A percentile compares a stretch with the other conserved stretches of the same genome.
These are phyloP conservation scores for Phymorhynchus buccinoides DNA, from an alignment of 1,140 invertebrate genomes.

Conservation along the genomic window DNA sequence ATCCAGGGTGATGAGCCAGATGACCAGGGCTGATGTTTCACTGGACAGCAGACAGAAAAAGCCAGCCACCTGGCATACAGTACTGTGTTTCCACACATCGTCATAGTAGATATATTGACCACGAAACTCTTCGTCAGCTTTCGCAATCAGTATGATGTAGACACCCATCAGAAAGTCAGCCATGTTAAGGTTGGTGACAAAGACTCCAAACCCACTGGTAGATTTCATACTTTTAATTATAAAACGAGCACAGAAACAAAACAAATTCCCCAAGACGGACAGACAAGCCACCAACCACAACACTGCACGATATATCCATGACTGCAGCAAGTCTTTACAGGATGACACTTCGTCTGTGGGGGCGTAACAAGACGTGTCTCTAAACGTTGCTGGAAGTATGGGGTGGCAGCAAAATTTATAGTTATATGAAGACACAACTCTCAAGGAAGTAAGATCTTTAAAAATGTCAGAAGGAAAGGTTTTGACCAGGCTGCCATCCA, in stretches of 20 bases:
- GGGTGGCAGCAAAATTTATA: conserved; percentile 50
- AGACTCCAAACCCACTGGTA: conserved; percentile 43
- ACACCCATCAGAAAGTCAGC: conserved; percentile 67
- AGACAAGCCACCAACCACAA: conserved; percentile 49
- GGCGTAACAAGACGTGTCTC: conserved; percentile 15
- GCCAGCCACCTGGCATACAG: conserved; percentile 59
- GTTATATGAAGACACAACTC: conserved; percentile 35
- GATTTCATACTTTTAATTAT: conserved; percentile 29
- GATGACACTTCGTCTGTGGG: conserved; percentile 49
- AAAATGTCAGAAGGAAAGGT: conserved; percentile 38
- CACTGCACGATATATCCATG: conserved; percentile 34
- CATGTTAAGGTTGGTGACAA: conserved; percentile 56
- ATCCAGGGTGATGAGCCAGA: conserved; percentile 60
- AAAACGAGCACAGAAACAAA: conserved; percentile 45
- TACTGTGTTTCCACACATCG: conserved; percentile 52
- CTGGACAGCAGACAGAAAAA: conserved; percentile 57
- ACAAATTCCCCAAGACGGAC: conserved; percentile 49
- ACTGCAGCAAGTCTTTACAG: conserved; percentile 48
- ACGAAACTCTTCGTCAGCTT: conserved; percentile 52
- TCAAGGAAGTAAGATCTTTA: conserved; percentile 4
- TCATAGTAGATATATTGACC: conserved; percentile 57
- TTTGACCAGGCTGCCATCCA: conserved; percentile 33
- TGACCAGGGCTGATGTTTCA: conserved; percentile 57
- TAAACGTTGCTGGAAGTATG: conserved; percentile 37
- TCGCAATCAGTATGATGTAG: conserved; percentile 61